Base-by-base conservation (phyloP, 1,140 invertebrate species). In the Cydia amplana region DNA sequence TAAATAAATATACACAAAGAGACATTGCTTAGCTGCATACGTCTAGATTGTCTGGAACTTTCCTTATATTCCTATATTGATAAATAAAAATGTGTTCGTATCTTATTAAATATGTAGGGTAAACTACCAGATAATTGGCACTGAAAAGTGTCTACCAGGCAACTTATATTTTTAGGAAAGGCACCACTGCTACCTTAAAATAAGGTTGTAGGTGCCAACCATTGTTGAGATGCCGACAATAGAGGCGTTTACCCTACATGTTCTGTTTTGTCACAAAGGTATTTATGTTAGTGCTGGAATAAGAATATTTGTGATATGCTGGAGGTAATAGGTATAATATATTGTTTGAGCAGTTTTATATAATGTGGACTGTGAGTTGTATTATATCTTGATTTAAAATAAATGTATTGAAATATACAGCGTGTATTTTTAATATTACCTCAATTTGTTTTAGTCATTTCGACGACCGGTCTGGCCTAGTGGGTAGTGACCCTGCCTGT, bases 321-420 rank as follows among this genome's bases (percentile, higher is more conserved):
- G 36, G 65, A 70, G 64, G 64, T 70, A 43, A 70, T 36, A 70
- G 32, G 23, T 70, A 32, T 32, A 65, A n/a, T 36, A n/a, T 70
- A 43, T 67, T 36, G 32, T 36, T 70, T 70, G 65, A 40, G 28
- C 65, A 18, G 65, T 70, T 36, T 70, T 70, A 18, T 65, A 65
- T 70, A 70, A 70, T 18, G 65, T 6, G n/a, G 65, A 70, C 65
- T 70, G 65, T 70, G 18, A 67, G 32, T 25, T 40, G 36, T 70
- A n/a, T 28, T 70, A 67, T 67, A 70, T 36, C 7, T 18, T 70
- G 65, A 70, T 36, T 70, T 70, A 40, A 32, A 70, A 70, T 70
- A 70, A 70, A 70, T 36, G 65, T 70, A 70, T 36, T 70, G 49
- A 36, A 70, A 18, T 36, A 70, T 40, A n/a, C 25, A 25, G 1